Base-by-base conservation (phyloP, 2,888 invertebrate species). In the Papilio protenor region DNA sequence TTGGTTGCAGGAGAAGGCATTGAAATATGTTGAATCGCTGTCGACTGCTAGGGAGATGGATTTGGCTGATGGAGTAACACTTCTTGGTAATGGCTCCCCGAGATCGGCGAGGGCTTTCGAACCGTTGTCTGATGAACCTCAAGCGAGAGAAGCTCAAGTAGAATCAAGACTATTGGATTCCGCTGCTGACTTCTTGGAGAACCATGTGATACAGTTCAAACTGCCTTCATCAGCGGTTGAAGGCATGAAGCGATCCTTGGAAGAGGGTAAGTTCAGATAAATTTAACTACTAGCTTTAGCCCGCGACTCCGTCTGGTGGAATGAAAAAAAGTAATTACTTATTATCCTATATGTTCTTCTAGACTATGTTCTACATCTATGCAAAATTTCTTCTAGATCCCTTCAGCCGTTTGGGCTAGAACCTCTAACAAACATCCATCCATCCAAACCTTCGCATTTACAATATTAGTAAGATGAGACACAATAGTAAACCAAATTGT, bases 141-240 rank as follows among this genome's bases (percentile, higher is more conserved):
- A 96, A 85, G 96, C 96, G 66, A 96, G 97, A 79, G 97, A 97
- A 90, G 95, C 96, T 69, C 96, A 96, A 83, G 95, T 97, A n/a
- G 97, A 97, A 85, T 95, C 96, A 27, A 95, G 97, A 81, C 94
- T 98, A 80, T 95, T 97, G 77, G 97, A 98, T 86, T 96, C 96
- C 81, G 95, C 97, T 76, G 96, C 97, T 82, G 96, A 97, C 83
- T 97, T 98, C 95, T 93, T 98, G 83, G 96, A 97, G 84, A 96
- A 97, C 81, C 98, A 98, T 90, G 97, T 97, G 52, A 95, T 98
- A 82, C 97, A 98, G 90, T 96, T 98, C 88, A 97, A 96, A 88
- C 94, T 98, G 69, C 98, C 98, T 55, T 96, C 96, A 80, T 96
- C 96, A 64, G 95, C 97, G 78, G 95, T 97, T 83, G 95, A 96